A percentile compares a stretch with the other conserved stretches of the same genome.
Conservation (phyloP, 1,140 invertebrate genomes). For the Phortica variegata region DNA sequence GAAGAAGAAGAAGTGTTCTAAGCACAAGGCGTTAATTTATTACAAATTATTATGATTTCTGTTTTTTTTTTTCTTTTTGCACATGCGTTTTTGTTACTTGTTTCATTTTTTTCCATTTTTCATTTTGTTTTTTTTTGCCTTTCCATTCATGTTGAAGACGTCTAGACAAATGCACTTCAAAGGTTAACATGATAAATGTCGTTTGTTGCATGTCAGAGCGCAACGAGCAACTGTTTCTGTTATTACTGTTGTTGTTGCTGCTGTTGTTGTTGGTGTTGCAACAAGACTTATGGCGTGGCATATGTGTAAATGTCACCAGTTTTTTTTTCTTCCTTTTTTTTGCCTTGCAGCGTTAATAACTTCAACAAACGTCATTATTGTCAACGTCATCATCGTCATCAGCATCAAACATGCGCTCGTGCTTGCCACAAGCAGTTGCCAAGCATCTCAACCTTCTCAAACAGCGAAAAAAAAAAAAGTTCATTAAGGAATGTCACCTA, state of each 20-base stretch:
- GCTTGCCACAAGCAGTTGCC: too few relatives aligned
- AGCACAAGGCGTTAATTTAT: conserved; percentile 49
- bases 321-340: too few relatives aligned
- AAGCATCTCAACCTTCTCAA: too few relatives aligned
- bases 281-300: conserved; percentile 29
- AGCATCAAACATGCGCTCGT: too few relatives aligned
- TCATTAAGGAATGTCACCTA: too few relatives aligned
- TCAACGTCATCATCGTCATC: too few relatives aligned
- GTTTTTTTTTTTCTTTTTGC: conserved; percentile 25
- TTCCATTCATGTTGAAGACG: conserved; percentile 46
- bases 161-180: conserved; percentile 55
- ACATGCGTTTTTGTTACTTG: conserved; percentile 18
- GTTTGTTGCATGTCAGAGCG: conserved; percentile 36
- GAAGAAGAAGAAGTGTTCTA: too few relatives aligned
- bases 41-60: conserved; percentile 53
- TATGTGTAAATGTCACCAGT: conserved; percentile 27
- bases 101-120: conserved; percentile 4
- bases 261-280: conserved; percentile 22
- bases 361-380: too few relatives aligned
- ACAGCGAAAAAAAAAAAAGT: too few relatives aligned
- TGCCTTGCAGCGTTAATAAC: too few relatives aligned
- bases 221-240: conserved; percentile 47
- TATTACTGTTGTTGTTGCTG: conserved; percentile 22
- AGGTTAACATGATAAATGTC: conserved; percentile 55
- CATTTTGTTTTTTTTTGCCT: conserved; percentile 9